A percentile compares a stretch with the other conserved stretches of the same genome.
phyloP scores from a whole-genome alignment of 2,113 vertebrate genomes.

The Rhynchopsitta pachyrhyncha region DNA sequence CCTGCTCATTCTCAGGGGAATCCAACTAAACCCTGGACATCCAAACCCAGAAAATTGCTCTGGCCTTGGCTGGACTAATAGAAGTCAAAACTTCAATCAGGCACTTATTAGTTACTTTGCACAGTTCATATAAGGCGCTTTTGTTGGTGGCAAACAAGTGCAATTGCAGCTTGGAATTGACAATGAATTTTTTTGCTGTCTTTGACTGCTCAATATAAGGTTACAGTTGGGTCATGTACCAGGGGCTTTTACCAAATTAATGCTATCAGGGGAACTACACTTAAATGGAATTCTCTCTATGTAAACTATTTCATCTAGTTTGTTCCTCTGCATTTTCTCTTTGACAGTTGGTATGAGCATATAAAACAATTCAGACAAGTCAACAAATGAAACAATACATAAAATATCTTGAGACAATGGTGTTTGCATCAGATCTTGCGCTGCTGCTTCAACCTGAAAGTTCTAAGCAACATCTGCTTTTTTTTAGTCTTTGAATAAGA shows the following conservation, averaged over 20 bases:
- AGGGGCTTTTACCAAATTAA: conserved; percentile 75
- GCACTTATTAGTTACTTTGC: conserved; percentile 71
- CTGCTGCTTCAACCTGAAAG: neutral
- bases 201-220: conserved; percentile 73
- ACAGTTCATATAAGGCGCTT: conserved; percentile 17
- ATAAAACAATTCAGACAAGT: conserved; percentile 48
- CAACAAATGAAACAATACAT: conserved; percentile 46
- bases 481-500: conserved; percentile 2
- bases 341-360: neutral
- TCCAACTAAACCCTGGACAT: conserved; percentile 49
- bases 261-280: conserved; percentile 57
- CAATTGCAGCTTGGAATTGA: conserved; percentile 58
- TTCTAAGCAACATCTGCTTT: conserved; percentile 15
- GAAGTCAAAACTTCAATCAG: conserved; percentile 77
- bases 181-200: conserved; percentile 63
- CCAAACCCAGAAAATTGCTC: conserved; percentile 69
- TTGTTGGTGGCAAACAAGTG: conserved; percentile 65
- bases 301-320: conserved; percentile 57
- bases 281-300: conserved; percentile 70
- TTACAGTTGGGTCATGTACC: conserved; percentile 71
- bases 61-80: conserved; percentile 66
- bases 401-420: conserved; percentile 5
- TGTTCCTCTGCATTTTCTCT: conserved; percentile 32
- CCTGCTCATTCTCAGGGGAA: conserved; percentile 60
- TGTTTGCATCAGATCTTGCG: neutral